A percentile compares a stretch with the other conserved stretches of the same genome.
Evolutionary conservation across 2,888 invertebrate species (phyloP).

Genomic region (Drosophila nigricruria): DNA sequence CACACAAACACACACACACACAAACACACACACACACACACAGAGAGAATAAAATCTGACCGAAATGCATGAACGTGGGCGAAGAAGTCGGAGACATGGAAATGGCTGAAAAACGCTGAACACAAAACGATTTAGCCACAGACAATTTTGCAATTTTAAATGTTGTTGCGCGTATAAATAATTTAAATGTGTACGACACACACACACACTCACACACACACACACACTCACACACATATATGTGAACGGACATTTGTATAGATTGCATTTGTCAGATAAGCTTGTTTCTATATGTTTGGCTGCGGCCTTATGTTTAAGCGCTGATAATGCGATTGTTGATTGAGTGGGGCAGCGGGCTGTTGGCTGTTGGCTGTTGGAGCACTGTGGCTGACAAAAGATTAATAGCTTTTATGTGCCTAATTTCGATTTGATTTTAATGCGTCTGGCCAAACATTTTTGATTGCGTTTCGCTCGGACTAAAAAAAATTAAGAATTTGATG

Average conservation of each 20-base stretch:
- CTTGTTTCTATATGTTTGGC: conserved; percentile 44
- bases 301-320: conserved; percentile 57
- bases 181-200: conserved; percentile 45
- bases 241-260: conserved; percentile 45
- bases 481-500: conserved; percentile 35
- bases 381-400: conserved; percentile 56
- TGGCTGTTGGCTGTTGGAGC: background rate
- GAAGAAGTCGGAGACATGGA: conserved; percentile 6
- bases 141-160: conserved; percentile 79
- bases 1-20: conserved; percentile 8
- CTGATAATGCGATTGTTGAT: conserved; percentile 59
- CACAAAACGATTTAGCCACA: conserved; percentile 76
- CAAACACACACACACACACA: background rate
- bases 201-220: conserved; percentile 6
- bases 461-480: conserved; percentile 39
- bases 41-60: conserved; percentile 45
- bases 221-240: conserved; percentile 4
- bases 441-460: conserved; percentile 60
- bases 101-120: conserved; percentile 17
- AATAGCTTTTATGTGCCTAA: conserved; percentile 70
- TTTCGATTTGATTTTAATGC: conserved; percentile 75
- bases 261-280: conserved; percentile 74
- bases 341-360: background rate
- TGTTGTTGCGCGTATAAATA: conserved; percentile 69
- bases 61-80: conserved; percentile 29